Conservation (phyloP, 2,797 vertebrate species). For the Tapirus indicus region DNA sequence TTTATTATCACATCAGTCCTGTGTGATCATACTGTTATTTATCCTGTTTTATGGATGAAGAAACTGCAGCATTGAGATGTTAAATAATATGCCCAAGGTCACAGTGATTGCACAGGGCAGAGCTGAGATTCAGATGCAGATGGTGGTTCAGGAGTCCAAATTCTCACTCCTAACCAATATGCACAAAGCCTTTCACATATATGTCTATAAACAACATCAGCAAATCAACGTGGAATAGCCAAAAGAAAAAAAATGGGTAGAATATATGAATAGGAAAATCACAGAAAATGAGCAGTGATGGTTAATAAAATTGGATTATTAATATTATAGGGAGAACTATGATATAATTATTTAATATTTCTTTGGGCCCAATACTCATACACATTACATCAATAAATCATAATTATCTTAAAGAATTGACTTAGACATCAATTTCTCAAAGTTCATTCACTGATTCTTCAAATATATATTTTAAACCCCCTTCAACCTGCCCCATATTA, state of each 20-base stretch:
- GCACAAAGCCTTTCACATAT: neutral
- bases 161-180: neutral
- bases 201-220: neutral
- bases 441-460: neutral
- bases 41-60: neutral
- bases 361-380: fast-evolving
- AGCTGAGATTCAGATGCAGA: neutral
- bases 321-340: neutral
- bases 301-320: neutral
- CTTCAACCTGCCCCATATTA: fast-evolving
- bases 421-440: neutral
- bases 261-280: neutral
- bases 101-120: neutral
- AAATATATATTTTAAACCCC: neutral
- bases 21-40: neutral
- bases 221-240: neutral
- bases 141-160: neutral
- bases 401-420: neutral
- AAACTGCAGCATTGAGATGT: neutral
- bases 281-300: neutral
- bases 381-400: neutral
- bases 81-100: neutral
- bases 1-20: neutral
- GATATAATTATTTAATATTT: neutral
- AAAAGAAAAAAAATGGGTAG: neutral